Evolutionary conservation across 2,888 invertebrate species (phyloP).

Genomic region (Oscheius sp.): DNA sequence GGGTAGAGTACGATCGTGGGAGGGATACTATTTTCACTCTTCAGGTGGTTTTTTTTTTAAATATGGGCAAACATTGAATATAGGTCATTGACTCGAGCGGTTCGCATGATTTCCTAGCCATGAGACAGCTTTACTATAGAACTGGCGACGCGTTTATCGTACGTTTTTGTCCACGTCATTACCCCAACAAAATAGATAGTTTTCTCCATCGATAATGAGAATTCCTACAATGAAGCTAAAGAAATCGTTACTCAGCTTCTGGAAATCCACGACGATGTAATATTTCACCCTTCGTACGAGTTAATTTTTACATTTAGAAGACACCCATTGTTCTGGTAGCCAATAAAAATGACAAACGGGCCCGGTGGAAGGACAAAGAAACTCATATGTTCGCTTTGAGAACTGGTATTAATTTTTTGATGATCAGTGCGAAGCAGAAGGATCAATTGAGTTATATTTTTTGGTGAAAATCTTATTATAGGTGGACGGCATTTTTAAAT

Average conservation of each 20-base stretch:
- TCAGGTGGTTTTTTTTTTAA: conserved; percentile 38
- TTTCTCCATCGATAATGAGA: conserved; percentile 55
- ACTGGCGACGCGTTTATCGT: conserved; percentile 68
- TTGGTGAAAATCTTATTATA: conserved; percentile 27
- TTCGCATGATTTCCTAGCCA: conserved; percentile 67
- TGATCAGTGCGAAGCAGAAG: too few relatives aligned
- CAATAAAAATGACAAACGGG: neutral
- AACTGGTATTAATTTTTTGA: too few relatives aligned
- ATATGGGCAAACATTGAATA: conserved; percentile 20
- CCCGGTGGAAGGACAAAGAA: neutral
- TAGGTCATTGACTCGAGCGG: conserved; percentile 68
- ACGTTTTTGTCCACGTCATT: too few relatives aligned
- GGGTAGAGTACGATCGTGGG: conserved; percentile 68
- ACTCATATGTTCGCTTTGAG: neutral
- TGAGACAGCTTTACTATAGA: conserved; percentile 66
- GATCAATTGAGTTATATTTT: too few relatives aligned
- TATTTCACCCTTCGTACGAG: neutral
- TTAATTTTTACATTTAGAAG: conserved; percentile 33
- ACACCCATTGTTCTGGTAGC: conserved; percentile 55
- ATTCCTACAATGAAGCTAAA: conserved; percentile 61
- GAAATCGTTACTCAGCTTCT: conserved; percentile 55
- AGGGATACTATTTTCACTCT: conserved; percentile 43
- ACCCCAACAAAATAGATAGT: conserved; percentile 40
- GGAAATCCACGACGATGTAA: conserved; percentile 8
- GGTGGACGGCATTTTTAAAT: conserved; percentile 47